phyloP scores from a whole-genome alignment of 2,113 vertebrate species.

The Mesocricetus auratus region DNA sequence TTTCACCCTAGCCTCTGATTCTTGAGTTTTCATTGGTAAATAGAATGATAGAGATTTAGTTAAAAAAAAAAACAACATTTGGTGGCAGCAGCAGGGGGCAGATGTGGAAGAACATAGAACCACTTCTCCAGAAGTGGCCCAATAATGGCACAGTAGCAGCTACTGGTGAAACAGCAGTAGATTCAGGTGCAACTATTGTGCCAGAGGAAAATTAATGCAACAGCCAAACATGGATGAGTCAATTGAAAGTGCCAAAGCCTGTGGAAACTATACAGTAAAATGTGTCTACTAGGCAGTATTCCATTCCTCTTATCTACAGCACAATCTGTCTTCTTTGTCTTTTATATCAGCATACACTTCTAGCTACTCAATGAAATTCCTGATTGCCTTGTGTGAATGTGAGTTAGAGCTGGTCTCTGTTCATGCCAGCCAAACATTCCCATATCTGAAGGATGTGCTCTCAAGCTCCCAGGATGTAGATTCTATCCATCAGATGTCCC shows the following conservation, averaged over 20 bases:
- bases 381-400: neutral
- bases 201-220: neutral
- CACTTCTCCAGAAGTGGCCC: neutral
- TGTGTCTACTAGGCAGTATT: neutral
- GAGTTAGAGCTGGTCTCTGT: neutral
- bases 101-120: neutral
- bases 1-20: neutral
- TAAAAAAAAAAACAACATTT: neutral
- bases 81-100: neutral
- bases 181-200: neutral
- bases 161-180: neutral
- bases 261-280: conserved; percentile 1
- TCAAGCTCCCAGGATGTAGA: neutral
- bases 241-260: neutral
- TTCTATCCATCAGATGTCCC: neutral
- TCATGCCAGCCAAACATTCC: neutral
- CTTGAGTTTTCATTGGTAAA: neutral
- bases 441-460: neutral
- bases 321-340: neutral
- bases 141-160: neutral
- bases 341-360: neutral
- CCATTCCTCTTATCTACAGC: neutral
- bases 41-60: neutral
- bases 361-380: neutral
- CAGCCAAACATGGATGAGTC: neutral